phyloP scores from a whole-genome alignment of 2,113 vertebrate species.

The Phyllostomus hastatus region DNA sequence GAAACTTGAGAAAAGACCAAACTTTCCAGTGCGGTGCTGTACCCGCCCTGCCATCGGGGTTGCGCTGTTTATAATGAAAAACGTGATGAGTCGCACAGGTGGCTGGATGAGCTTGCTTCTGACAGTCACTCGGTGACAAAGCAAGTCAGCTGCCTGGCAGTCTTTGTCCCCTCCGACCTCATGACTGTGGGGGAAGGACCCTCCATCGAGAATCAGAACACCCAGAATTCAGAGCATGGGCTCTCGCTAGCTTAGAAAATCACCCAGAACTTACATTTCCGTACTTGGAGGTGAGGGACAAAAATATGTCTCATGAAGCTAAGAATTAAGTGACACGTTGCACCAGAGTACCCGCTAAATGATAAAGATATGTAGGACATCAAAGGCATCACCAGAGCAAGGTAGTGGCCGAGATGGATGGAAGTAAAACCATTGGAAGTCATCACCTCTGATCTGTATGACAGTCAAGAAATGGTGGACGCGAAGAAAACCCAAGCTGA shows the following conservation, averaged over 20 bases:
- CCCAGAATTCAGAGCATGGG: neutral
- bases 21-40: neutral
- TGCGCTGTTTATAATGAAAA: neutral
- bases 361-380: neutral
- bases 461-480: neutral
- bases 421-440: neutral
- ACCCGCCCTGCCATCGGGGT: too few relatives aligned
- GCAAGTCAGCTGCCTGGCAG: neutral
- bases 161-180: neutral
- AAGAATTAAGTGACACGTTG: neutral
- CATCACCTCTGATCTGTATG: neutral
- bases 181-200: neutral
- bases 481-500: neutral
- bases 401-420: neutral
- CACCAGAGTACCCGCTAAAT: neutral
- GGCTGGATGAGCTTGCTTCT: rapidly evolving
- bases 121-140: neutral
- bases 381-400: neutral
- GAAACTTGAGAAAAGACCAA: neutral
- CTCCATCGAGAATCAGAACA: neutral
- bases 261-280: neutral
- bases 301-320: neutral
- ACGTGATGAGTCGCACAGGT: rapidly evolving
- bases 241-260: neutral
- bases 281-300: neutral